Evolutionary conservation across 2,797 vertebrate genomes (phyloP).

Genomic region (Discoglossus pictus): DNA sequence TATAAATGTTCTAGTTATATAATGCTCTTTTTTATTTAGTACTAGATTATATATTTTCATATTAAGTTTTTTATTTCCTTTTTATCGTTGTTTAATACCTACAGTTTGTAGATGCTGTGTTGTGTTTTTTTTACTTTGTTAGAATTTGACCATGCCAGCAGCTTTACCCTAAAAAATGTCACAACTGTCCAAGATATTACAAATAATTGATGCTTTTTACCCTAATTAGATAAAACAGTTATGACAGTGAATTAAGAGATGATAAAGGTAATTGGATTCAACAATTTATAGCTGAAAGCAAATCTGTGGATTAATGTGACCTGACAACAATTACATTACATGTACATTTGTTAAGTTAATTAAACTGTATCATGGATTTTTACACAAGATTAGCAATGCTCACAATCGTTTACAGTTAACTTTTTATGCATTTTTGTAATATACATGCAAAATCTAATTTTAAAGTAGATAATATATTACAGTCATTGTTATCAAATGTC

Average conservation of each 20-base stretch:
- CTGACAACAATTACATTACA: slow-evolving; percentile 49
- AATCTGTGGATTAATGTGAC: slow-evolving; percentile 54
- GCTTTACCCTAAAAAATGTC: slow-evolving; percentile 9
- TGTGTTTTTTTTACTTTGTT: too few relatives aligned
- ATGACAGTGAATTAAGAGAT: slow-evolving; percentile 55
- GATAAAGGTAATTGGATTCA: slow-evolving; percentile 56
- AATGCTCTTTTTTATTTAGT: too few relatives aligned
- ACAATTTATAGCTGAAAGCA: slow-evolving; percentile 46
- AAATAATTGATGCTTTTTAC: slow-evolving; percentile 16
- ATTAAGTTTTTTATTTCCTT: too few relatives aligned
- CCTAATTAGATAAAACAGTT: slow-evolving; percentile 53
- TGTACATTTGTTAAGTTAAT: slow-evolving; percentile 45
- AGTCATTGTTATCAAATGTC: too few relatives aligned
- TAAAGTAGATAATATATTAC: too few relatives aligned
- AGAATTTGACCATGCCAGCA: slow-evolving; percentile 2
- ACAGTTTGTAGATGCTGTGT: too few relatives aligned
- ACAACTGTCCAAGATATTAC: neutral
- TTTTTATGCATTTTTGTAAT: too few relatives aligned
- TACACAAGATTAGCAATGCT: neutral
- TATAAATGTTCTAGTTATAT: too few relatives aligned
- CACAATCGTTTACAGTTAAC: too few relatives aligned
- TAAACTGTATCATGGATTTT: slow-evolving; percentile 6
- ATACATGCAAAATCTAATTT: too few relatives aligned
- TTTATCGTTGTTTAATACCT: too few relatives aligned
- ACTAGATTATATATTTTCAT: too few relatives aligned